Base-by-base conservation (phyloP, 2,797 vertebrate genomes). In the Sciurus vulgaris region DNA sequence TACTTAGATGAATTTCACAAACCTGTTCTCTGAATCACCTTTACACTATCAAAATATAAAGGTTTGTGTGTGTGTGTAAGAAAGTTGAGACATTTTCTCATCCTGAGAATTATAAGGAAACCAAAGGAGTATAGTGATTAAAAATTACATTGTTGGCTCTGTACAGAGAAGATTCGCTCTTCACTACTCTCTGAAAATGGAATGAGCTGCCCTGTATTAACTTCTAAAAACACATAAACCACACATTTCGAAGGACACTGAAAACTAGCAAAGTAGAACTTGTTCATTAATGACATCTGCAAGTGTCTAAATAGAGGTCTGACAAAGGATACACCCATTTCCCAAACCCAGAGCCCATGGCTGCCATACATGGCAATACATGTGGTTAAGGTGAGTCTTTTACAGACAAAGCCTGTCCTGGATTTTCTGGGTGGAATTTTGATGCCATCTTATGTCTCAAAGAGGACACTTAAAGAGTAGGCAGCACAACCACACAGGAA, bases 61-160 rank as follows among this genome's bases (percentile, higher is more conserved):
- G 56, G 70, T 8, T 89, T 94, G n/a, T 89, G 78, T 92, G 38
- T 38, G 38, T 69, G 33, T 26, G 83, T 76, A 79, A 76, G 72
- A 95, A 92, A 92, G 77, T 76, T 84, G n/a, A 47, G 91, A 87
- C 59, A 24, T 59, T 38, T 81, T 79, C 65, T 87, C 76, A 44
- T 65, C n/a, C 4, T 67, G 84, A 89, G 38, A 67, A 93, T 76
- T 59, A 70, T 59, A 33, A 86, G 81, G 65, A 69, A 82, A 56
- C 47, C 56, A 89, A 91, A 93, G 9, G 83, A 33, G 61, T 54
- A n/a, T 38, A 63, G 35, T 8, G 51, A 51, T 38, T 47, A 74
- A 56, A 84, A 95, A 86, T 76, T 28, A 56, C 35, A 86, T 49
- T 93, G 93, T 44, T 76, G 91, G 56, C 93, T 83, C 69, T 41